Conservation (phyloP, 2,797 vertebrate species). For the Zalophus californianus region DNA sequence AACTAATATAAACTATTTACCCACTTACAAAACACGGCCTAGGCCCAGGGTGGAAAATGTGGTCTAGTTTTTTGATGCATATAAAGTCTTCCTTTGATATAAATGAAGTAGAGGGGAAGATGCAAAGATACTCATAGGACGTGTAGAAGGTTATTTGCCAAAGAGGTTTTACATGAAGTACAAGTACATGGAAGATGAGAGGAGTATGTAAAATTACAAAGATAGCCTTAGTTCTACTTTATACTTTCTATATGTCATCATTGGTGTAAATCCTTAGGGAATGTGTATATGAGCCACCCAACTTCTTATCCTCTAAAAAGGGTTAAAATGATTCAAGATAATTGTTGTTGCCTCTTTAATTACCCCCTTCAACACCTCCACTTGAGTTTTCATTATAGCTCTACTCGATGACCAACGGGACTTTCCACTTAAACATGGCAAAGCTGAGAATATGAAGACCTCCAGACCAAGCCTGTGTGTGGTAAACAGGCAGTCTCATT, state of each 20-base stretch:
- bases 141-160: not conserved
- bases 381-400: constrained; percentile 6
- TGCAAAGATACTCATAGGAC: not conserved
- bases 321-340: constrained; percentile 66
- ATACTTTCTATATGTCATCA: constrained; percentile 54
- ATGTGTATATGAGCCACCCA: not conserved
- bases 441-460: not conserved
- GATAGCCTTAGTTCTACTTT: constrained; percentile 24
- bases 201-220: constrained; percentile 56
- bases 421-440: constrained; percentile 6
- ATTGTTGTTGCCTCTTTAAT: constrained; percentile 65
- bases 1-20: not conserved
- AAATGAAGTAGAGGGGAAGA: not conserved
- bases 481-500: constrained; percentile 45
- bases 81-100: not conserved
- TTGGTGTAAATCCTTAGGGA: constrained; percentile 40
- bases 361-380: constrained; percentile 45
- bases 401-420: not conserved
- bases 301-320: constrained; percentile 73
- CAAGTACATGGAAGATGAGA: constrained; percentile 51
- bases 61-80: not conserved
- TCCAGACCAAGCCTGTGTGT: not conserved
- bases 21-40: fast-evolving
- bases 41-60: not conserved
- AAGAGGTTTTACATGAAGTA: constrained; percentile 45